Evolutionary conservation across 1,140 invertebrate genomes (phyloP), one percentile per base, ranked within the genome.

Genomic region (Anastrepha obliqua): DNA sequence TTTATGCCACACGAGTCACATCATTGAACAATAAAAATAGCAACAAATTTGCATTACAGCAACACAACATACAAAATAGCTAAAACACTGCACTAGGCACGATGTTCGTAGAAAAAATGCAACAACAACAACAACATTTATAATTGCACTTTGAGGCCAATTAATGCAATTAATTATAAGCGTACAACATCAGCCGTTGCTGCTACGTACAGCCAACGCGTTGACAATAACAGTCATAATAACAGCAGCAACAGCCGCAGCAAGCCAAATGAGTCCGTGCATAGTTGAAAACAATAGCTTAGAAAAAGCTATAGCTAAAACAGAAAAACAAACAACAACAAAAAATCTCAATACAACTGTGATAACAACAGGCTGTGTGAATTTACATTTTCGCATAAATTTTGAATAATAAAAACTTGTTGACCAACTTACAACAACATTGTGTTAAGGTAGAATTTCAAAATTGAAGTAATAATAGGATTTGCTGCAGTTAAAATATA

Each of bases 11-110:
- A 74, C 67, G 67, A 74, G 42, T 74, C 67, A 74, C 13, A 39
- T 74, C 67, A 74, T 74, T 74, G 67, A 74, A 74, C 67, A 74
- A 74, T 74, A 47, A 44, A 74, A 74, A 74, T 47, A 74, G 67
- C 42, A 74, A 62, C 20, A 74, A 74, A 74, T 74, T 47, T 17
- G 67, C 67, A 74, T 47, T 74, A 47, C 67, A 74, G 44, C 67
- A 74, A 74, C 67, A 74, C 15, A 42, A 39, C 67, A 74, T 74
- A 74, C 0, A 55, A 55, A 55, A 55, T 55, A 55, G 11, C 42
- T 44, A 74, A 74, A 0, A 74, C 2, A 74, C 42, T 4, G 7
- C 1, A 17, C 9, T 70, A 70, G 39, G 42, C 42, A 70, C 11
- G 67, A 15, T 70, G 44, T 70, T 70, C 39, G 29, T 70, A 70